Percentiles rank a stretch among this genome's conserved stretches.
phyloP scores from a whole-genome alignment of 2,113 vertebrate species.

The Menidia beryllina region DNA sequence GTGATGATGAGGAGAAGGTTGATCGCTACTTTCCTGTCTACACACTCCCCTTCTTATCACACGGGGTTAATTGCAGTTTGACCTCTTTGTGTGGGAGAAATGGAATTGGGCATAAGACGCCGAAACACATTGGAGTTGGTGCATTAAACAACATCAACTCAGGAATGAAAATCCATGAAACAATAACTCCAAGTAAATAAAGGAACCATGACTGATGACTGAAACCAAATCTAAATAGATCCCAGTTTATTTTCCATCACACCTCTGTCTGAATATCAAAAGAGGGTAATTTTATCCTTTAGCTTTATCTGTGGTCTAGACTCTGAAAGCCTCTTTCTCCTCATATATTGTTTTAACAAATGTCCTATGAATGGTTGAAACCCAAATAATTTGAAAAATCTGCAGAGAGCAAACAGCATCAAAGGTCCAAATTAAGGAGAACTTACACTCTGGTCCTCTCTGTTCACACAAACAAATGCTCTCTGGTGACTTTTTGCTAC shows the following conservation, averaged over 20 bases:
- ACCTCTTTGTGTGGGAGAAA: constrained; percentile 26
- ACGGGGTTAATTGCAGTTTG: constrained; percentile 41
- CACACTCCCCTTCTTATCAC: constrained; percentile 52
- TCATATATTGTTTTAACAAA: too few relatives aligned
- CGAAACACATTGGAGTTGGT: not conserved
- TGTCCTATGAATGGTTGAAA: too few relatives aligned
- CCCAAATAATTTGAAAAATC: too few relatives aligned
- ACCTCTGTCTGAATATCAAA: not conserved
- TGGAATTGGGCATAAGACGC: constrained; percentile 33
- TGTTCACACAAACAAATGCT: too few relatives aligned
- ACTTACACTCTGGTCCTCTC: too few relatives aligned
- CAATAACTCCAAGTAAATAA: not conserved
- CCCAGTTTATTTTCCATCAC: not conserved
- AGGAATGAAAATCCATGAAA: constrained; percentile 1
- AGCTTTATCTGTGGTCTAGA: too few relatives aligned
- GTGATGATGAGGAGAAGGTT: constrained; percentile 43
- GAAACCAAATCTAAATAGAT: not conserved
- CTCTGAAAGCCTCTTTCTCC: too few relatives aligned
- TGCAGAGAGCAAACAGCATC: too few relatives aligned
- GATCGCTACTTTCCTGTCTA: constrained; percentile 44
- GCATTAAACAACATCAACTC: not conserved
- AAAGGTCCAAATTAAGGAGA: too few relatives aligned
- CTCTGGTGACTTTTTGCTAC: too few relatives aligned
- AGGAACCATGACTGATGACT: not conserved
- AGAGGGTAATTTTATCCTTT: too few relatives aligned